Evolutionary conservation across 2,797 vertebrate genomes (phyloP).

Genomic region (Pseudocheirus occidentalis): DNA sequence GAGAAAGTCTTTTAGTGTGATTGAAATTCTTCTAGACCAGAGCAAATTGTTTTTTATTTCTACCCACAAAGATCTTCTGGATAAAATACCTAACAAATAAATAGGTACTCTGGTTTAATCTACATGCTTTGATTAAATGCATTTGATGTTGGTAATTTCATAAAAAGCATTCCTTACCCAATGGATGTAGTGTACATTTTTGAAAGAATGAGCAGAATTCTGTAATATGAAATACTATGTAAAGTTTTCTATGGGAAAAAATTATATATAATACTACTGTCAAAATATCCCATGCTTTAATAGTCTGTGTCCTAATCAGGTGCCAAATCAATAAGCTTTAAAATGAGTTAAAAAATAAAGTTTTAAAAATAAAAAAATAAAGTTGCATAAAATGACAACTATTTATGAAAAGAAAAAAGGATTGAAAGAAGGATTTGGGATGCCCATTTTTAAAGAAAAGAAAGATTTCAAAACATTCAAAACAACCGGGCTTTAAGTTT

Average conservation of each 20-base stretch:
- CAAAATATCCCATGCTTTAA: constrained; percentile 75
- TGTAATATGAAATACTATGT: constrained; percentile 91
- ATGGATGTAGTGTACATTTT: constrained; percentile 96
- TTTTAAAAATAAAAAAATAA: constrained; percentile 83
- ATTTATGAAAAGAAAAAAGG: not conserved
- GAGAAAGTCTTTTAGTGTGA: constrained; percentile 15
- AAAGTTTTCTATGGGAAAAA: constrained; percentile 96
- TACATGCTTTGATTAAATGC: constrained; percentile 94
- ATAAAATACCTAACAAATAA: constrained; percentile 79
- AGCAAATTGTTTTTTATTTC: not conserved
- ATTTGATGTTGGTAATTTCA: constrained; percentile 93
- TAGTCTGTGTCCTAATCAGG: constrained; percentile 92
- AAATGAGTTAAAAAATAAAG: constrained; percentile 78
- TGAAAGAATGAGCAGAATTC: constrained; percentile 89
- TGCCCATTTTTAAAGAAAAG: not conserved
- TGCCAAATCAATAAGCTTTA: constrained; percentile 90
- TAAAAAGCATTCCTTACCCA: constrained; percentile 91
- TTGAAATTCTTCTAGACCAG: constrained; percentile 15
- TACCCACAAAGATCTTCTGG: not conserved
- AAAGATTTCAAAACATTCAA: no score
- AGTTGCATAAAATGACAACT: not conserved
- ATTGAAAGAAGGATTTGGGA: not conserved
- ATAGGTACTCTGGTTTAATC: constrained; percentile 86
- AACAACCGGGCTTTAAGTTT: not conserved
- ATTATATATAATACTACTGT: constrained; percentile 93